Conservation (phyloP, 2,888 invertebrate genomes). For the Drosophila quinaria region DNA sequence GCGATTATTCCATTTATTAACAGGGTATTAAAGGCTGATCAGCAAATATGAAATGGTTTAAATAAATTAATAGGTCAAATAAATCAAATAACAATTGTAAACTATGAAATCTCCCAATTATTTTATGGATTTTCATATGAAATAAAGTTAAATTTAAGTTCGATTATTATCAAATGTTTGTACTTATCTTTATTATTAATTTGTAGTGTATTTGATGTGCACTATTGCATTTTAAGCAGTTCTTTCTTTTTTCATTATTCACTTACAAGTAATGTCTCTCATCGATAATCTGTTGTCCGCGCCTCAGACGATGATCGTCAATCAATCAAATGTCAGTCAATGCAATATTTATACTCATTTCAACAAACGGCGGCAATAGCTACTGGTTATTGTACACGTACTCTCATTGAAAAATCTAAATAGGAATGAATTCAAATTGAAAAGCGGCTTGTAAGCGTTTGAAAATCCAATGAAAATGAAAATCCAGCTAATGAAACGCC, state of each 20-base stretch:
- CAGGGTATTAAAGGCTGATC: neutral
- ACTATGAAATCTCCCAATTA: too few species aligned
- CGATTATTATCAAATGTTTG: too few species aligned
- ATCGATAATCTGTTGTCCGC: slow-evolving; percentile 31
- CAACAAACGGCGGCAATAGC: slow-evolving; percentile 37
- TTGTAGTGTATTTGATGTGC: slow-evolving; percentile 18
- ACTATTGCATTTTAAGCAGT: neutral
- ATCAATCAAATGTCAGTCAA: slow-evolving; percentile 67
- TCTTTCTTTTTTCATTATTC: neutral
- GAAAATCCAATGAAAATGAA: slow-evolving; percentile 47
- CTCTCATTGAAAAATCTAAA: slow-evolving; percentile 16
- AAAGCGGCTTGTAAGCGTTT: slow-evolving; percentile 30
- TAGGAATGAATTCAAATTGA: slow-evolving; percentile 40
- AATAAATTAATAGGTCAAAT: neutral
- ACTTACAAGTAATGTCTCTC: slow-evolving; percentile 4
- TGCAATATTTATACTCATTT: slow-evolving; percentile 38
- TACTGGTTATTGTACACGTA: slow-evolving; percentile 33
- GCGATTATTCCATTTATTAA: slow-evolving; percentile 21
- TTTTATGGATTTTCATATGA: neutral
- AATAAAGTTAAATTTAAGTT: neutral
- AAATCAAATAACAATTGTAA: too few species aligned
- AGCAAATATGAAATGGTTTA: neutral
- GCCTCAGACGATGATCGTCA: slow-evolving; percentile 43
- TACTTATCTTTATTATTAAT: neutral
- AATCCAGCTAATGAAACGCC: slow-evolving; percentile 53